Conservation (phyloP, 2,113 vertebrate genomes). For the Cololabis saira region DNA sequence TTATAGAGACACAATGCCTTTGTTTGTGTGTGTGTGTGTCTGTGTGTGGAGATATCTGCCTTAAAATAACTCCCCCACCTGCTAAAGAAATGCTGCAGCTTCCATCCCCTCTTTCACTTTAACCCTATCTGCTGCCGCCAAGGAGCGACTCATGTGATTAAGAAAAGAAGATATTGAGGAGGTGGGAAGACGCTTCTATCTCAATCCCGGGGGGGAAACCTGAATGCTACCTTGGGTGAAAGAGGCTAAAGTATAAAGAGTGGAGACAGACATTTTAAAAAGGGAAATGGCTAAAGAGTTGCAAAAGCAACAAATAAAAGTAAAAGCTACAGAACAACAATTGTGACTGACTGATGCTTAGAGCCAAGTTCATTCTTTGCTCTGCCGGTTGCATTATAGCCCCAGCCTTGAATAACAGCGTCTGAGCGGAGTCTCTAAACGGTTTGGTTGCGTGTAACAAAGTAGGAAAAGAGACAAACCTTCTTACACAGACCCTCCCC, state of each 20-base stretch:
- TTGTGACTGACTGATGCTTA: slow-evolving; percentile 29
- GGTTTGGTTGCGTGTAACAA: slow-evolving; percentile 65
- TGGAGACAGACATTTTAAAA: slow-evolving; percentile 37
- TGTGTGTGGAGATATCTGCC: slow-evolving; percentile 33
- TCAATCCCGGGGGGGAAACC: slow-evolving; percentile 13
- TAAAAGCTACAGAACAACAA: slow-evolving; percentile 5
- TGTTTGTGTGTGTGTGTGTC: slow-evolving; percentile 19
- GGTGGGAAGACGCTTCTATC: slow-evolving; percentile 26
- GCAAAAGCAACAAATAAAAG: neutral
- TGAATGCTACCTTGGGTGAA: slow-evolving; percentile 5
- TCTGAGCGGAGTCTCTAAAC: slow-evolving; percentile 50
- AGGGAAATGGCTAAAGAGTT: neutral
- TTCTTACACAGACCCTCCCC: slow-evolving; percentile 31
- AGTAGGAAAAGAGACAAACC: slow-evolving; percentile 62
- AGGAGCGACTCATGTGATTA: slow-evolving; percentile 65
- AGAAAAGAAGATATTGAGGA: slow-evolving; percentile 48
- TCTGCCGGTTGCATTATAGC: slow-evolving; percentile 56
- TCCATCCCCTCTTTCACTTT: slow-evolving; percentile 44
- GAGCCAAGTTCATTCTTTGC: slow-evolving; percentile 46
- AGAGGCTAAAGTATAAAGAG: slow-evolving; percentile 9
- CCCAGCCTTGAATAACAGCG: slow-evolving; percentile 28
- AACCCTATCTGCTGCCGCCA: slow-evolving; percentile 39
- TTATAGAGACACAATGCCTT: slow-evolving; percentile 22
- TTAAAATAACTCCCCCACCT: slow-evolving; percentile 29
- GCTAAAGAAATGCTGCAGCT: slow-evolving; percentile 45